Evolutionary conservation across 2,888 invertebrate species (phyloP), one percentile per base, ranked within the genome.

Genomic region (Amphimallon solstitiale): DNA sequence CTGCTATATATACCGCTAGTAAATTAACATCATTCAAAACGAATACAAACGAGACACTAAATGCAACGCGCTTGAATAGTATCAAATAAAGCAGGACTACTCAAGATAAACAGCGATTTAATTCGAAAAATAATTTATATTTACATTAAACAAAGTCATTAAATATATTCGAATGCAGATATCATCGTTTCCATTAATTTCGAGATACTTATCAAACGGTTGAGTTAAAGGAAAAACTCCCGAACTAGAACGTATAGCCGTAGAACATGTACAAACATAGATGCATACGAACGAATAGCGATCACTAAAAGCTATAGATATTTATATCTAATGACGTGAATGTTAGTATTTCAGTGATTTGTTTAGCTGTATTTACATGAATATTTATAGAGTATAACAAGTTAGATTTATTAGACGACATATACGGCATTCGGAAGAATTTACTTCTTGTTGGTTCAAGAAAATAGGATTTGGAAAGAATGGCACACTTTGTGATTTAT

Each of bases 171-270:
- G 12, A 15, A 6, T 45, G 34, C 29, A 45, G 56, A 59, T 59
- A 59, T 59, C 43, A 59, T 59, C 56, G 43, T 43, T 45, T 59
- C 43, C 56, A 59, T 43, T 59, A 59, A 59, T 43, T 59, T n/a
- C 10, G 10, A 43, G 56, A 59, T 59, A 45, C 56, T 43, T 45
- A 59, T 59, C 56, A 45, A 45, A 15, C 10, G 19, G 38, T 38
- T 29, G 15, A 43, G 43, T 59, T 59, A 43, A 59, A 10, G 29
- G n/a, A 43, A 29, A 43, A 29, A 7, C 23, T 29, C 40, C 15
- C 40, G 43, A 59, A 43, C 29, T 59, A 17, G 29, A 34, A 59
- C 38, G 29, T 29, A 19, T 43, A 29, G 2, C 5, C 9, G 23
- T 43, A 19, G 40, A 4, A 23, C 23, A 23, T 23, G n/a, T n/a